A percentile compares a stretch with the other conserved stretches of the same genome.
These are phyloP conservation scores for Cheirogaleus major DNA, from an alignment of 2,797 vertebrate species.

Conservation along the genomic window DNA sequence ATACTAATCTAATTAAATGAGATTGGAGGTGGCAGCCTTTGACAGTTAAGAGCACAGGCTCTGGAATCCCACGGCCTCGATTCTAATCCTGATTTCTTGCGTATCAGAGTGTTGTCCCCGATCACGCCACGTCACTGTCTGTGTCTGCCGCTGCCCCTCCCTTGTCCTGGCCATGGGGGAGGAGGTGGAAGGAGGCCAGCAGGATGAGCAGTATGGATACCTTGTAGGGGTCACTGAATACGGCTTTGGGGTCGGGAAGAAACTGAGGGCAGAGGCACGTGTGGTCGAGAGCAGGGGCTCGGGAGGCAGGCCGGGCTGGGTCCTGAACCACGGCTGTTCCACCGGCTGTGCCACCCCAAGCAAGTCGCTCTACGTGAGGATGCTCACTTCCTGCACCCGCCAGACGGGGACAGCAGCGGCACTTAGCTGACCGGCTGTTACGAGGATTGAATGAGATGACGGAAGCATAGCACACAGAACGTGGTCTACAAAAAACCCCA, in stretches of 20 bases:
- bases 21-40: rapidly evolving
- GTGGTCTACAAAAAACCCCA: rapidly evolving
- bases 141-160: not conserved
- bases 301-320: too few relatives aligned
- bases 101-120: not conserved
- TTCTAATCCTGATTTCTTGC: not conserved
- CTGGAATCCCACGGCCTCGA: not conserved
- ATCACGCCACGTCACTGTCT: not conserved
- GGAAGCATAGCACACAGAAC: not conserved
- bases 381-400: not conserved
- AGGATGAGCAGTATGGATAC: not conserved
- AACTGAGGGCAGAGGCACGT: too few relatives aligned
- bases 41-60: not conserved
- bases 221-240: not conserved
- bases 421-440: not conserved
- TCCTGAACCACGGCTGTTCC: not conserved
- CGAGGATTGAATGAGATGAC: not conserved
- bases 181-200: not conserved
- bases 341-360: too few relatives aligned
- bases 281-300: rapidly evolving
- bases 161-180: not conserved
- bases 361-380: rapidly evolving
- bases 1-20: not conserved
- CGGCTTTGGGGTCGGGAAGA: not conserved
- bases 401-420: not conserved